Evolutionary conservation across 2,888 invertebrate species (phyloP).

Genomic region (Lasioglossum zephyrum): DNA sequence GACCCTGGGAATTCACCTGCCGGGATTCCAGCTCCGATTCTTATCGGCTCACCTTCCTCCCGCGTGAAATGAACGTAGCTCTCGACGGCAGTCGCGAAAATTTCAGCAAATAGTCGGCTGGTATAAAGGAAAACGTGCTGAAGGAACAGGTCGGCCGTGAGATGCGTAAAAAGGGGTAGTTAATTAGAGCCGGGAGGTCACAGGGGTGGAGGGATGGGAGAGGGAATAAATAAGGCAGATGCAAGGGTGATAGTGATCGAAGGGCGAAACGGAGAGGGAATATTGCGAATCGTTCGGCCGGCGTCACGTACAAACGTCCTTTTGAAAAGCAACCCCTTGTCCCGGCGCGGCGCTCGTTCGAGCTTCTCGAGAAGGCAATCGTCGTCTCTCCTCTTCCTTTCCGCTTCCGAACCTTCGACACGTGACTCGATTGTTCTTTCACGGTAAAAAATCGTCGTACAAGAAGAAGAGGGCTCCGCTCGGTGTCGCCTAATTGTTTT

Average conservation of each 20-base stretch:
- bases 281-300: constrained; percentile 60
- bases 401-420: constrained; percentile 53
- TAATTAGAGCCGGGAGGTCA: constrained; percentile 45
- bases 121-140: background rate
- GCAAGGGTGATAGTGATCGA: constrained; percentile 46
- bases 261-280: constrained; percentile 36
- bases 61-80: background rate
- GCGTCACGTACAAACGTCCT: constrained; percentile 69
- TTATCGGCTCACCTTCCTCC: background rate
- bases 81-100: background rate
- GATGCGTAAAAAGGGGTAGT: constrained; percentile 37
- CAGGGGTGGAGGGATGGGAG: background rate
- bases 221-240: constrained; percentile 49
- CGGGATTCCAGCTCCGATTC: background rate
- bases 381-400: constrained; percentile 43
- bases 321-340: constrained; percentile 62
- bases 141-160: background rate
- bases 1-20: background rate
- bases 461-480: background rate
- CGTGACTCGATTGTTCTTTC: constrained; percentile 67
- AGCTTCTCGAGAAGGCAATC: constrained; percentile 58
- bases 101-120: background rate
- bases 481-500: background rate
- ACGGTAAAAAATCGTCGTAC: constrained; percentile 16
- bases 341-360: constrained; percentile 20